Base-by-base conservation (phyloP, 2,888 invertebrate genomes). In the Furcula furcula region DNA sequence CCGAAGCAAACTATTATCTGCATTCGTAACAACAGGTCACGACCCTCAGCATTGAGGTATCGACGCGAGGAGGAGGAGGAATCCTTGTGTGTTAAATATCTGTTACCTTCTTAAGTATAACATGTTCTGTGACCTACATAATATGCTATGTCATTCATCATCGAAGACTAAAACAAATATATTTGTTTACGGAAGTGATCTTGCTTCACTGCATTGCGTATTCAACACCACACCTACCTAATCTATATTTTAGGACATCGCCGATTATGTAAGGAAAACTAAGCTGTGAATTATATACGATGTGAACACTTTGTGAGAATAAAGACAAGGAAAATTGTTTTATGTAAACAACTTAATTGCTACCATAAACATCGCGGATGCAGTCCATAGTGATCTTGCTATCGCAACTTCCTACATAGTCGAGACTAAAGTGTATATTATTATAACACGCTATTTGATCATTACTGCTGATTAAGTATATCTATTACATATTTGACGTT, bases 311-410 rank as follows among this genome's bases (percentile, higher is more conserved):
- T 28, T 11, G 6, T 18, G 16, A 28, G 4, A 6, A 22, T 22
- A 29, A 13, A 18, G 36, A 38, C 23, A 40, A 29, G 33, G 36
- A 40, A 47, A 45, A 41, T 40, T 29, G 31, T 46, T 45, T 27
- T 31, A 40, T 45, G 55, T 48, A 55, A 66, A 57, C 48, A 51
- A 58, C 49, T 39, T 70, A 64, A 73, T 67, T 61, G 36, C 43
- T 16, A 25, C 55, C 44, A 56, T 57, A 60, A 59, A 56, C 38
- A 59, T 54, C 29, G 29, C 50, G 41, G 38, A 52, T 55, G 42
- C 45, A 55, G 59, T 54, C 36, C 31, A 35, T 28, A 37, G 11
- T 36, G 37, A 19, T 40, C 38, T 34, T 49, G 48, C 48, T 64
- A 55, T 42, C 34, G 44, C 33, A 28, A 57, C 49, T 62, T 60